These are phyloP conservation scores for Falco berigora DNA, from an alignment of 2,797 vertebrate genomes.

Conservation along the genomic window DNA sequence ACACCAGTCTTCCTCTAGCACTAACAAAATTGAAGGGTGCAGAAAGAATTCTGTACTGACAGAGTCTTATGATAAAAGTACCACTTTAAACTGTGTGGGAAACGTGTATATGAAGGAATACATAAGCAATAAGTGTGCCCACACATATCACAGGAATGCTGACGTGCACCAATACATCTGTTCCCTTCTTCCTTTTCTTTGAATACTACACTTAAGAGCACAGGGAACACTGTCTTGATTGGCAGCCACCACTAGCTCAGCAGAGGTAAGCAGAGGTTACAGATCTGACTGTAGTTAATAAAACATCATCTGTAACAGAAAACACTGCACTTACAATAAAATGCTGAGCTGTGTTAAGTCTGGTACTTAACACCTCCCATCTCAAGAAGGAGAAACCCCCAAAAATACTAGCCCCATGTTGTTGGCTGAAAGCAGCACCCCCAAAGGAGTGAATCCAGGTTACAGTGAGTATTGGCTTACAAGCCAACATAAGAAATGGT, in stretches of 20 bases:
- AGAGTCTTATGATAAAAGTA: neutral
- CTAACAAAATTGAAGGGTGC: neutral
- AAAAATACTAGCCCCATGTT: neutral
- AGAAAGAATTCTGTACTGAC: neutral
- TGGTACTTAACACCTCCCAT: neutral
- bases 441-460: neutral
- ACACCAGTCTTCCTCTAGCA: neutral
- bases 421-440: neutral
- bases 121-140: neutral
- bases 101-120: neutral
- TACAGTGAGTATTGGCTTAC: neutral
- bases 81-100: neutral
- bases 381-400: neutral
- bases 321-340: neutral
- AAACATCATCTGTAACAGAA: neutral
- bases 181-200: neutral
- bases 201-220: neutral
- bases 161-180: neutral
- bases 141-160: neutral
- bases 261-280: neutral
- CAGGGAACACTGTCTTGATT: neutral
- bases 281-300: neutral
- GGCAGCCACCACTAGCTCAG: neutral
- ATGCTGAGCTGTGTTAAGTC: neutral
- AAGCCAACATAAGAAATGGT: rapidly evolving